A percentile compares a stretch with the other conserved stretches of the same genome.
phyloP scores from a whole-genome alignment of 2,888 invertebrate genomes.

The Bembecia ichneumoniformis region DNA sequence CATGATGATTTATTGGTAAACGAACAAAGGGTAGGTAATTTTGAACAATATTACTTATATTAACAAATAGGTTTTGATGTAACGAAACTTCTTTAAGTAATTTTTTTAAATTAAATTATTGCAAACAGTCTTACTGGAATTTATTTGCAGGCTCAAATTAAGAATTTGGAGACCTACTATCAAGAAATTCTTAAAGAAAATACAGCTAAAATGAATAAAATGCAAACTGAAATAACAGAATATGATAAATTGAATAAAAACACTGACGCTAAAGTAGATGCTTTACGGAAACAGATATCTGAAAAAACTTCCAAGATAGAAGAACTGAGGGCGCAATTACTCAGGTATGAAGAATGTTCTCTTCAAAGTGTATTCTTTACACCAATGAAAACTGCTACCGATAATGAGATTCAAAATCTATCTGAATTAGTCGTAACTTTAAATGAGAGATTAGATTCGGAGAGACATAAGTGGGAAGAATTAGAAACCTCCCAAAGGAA shows the following conservation, averaged over 20 bases:
- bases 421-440: conserved; percentile 71
- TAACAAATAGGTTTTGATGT: too few relatives aligned
- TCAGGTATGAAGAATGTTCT: conserved; percentile 60
- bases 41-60: too few relatives aligned
- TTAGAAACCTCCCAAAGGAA: conserved; percentile 70
- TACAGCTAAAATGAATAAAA: conserved; percentile 60
- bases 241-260: conserved; percentile 54
- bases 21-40: conserved; percentile 68
- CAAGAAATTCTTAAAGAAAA: conserved; percentile 66
- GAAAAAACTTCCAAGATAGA: conserved; percentile 63
- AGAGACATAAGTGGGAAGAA: conserved; percentile 72
- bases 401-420: conserved; percentile 74
- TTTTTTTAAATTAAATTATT: too few relatives aligned
- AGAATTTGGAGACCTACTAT: conserved; percentile 51
- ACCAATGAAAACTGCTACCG: conserved; percentile 70
- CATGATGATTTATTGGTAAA: conserved; percentile 76
- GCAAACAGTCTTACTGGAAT: too few relatives aligned
- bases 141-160: conserved; percentile 61
- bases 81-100: too few relatives aligned
- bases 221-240: conserved; percentile 50
- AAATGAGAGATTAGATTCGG: conserved; percentile 71
- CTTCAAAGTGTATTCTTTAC: conserved; percentile 63
- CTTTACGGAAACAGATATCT: conserved; percentile 53
- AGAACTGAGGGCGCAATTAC: conserved; percentile 52
- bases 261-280: conserved; percentile 64